phyloP scores from a whole-genome alignment of 1,140 invertebrate genomes.

The Tetranychus urticae region DNA sequence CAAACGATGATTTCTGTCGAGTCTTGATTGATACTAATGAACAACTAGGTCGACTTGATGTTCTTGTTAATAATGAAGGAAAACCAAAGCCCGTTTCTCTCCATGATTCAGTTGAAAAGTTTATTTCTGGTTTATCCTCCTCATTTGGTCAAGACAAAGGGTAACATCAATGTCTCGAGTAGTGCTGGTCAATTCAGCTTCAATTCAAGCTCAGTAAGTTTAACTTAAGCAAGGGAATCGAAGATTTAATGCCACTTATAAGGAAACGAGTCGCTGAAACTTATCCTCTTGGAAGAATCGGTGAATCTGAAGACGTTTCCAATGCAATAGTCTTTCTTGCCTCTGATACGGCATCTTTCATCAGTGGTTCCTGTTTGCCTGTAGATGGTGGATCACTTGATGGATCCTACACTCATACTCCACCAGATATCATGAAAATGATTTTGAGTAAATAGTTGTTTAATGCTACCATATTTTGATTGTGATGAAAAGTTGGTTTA shows the following conservation, averaged over 20 bases:
- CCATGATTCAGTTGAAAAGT: not conserved
- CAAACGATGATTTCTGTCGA: conserved; percentile 12
- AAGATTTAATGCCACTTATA: not conserved
- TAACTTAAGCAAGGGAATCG: not conserved
- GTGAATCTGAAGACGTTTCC: conserved; percentile 47
- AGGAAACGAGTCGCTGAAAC: not conserved
- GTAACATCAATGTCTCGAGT: conserved; percentile 68
- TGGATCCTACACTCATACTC: conserved; percentile 21
- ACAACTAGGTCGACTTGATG: conserved; percentile 44
- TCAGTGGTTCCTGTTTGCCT: conserved; percentile 47
- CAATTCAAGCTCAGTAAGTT: too few relatives aligned
- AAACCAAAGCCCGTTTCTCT: conserved; percentile 20
- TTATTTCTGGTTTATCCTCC: conserved; percentile 27
- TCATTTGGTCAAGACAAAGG: conserved; percentile 49
- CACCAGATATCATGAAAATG: too few relatives aligned
- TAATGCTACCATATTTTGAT: too few relatives aligned
- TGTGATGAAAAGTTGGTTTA: too few relatives aligned
- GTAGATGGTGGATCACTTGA: conserved; percentile 30
- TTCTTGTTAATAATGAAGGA: conserved; percentile 67
- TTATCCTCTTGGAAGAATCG: conserved; percentile 19
- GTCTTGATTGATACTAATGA: conserved; percentile 15
- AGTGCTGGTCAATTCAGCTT: conserved; percentile 36
- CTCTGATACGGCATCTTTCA: conserved; percentile 47
- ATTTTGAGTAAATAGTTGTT: too few relatives aligned
- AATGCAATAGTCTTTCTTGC: conserved; percentile 58